A percentile compares a stretch with the other conserved stretches of the same genome.
These are phyloP conservation scores for Cardiocondyla obscurior DNA, from an alignment of 1,140 invertebrate species.

Conservation along the genomic window DNA sequence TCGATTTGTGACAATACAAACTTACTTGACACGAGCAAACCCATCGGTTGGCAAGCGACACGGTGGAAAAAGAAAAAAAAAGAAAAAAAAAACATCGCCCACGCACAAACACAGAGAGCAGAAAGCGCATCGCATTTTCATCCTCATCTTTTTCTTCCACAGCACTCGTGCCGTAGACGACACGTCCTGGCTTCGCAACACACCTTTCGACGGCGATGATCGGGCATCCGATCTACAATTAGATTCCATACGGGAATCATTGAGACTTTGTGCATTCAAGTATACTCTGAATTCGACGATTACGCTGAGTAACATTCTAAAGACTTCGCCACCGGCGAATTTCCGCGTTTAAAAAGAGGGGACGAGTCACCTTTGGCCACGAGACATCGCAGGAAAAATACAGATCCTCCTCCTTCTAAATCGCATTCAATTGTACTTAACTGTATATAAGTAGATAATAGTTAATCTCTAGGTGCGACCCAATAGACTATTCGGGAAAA, in stretches of 20 bases:
- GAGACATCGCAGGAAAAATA: constrained; percentile 1
- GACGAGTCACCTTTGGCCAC: background rate
- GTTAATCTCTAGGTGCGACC: constrained; percentile 70
- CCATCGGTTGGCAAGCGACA: constrained; percentile 75
- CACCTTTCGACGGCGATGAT: background rate
- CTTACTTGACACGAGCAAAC: constrained; percentile 77
- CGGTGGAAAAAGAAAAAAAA: too few species aligned
- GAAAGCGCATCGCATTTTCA: constrained; percentile 38
- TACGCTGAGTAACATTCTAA: background rate
- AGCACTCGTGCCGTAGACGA: constrained; percentile 12
- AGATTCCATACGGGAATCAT: background rate
- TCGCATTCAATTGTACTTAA: constrained; percentile 65
- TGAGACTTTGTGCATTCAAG: background rate
- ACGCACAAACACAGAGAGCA: constrained; percentile 57
- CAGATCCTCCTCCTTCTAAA: constrained; percentile 32
- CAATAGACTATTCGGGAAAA: constrained; percentile 62
- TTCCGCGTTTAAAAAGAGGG: background rate
- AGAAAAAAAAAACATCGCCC: constrained; percentile 60
- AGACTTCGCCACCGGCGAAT: background rate
- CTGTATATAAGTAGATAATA: constrained; percentile 64
- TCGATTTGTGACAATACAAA: constrained; percentile 78
- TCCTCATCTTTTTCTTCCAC: background rate
- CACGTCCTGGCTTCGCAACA: constrained; percentile 9
- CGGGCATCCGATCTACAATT: background rate
- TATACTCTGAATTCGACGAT: constrained; percentile 5